A percentile compares a stretch with the other conserved stretches of the same genome.
Conservation (phyloP, 2,113 vertebrate genomes). For the Lagopus muta region DNA sequence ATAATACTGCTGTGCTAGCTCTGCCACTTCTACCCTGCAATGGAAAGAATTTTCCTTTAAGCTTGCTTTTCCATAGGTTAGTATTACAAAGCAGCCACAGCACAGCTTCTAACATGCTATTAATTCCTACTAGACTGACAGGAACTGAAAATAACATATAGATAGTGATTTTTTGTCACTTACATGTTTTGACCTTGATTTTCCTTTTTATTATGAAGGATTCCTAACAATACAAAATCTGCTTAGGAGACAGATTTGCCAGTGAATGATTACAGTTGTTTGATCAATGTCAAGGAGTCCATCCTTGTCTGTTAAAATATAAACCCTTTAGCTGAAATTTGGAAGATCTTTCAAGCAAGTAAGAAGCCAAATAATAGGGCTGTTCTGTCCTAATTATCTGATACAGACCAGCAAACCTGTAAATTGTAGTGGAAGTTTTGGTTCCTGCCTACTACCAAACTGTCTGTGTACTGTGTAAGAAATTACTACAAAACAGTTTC, state of each 20-base stretch:
- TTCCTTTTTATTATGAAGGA: not conserved
- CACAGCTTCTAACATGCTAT: not conserved
- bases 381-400: not conserved
- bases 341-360: not conserved
- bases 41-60: not conserved
- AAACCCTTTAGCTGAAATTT: not conserved
- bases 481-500: not conserved
- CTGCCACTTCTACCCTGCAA: not conserved
- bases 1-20: not conserved
- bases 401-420: not conserved
- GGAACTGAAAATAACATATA: not conserved
- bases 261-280: not conserved
- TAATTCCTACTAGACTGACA: not conserved
- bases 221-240: not conserved
- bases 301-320: not conserved
- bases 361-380: not conserved
- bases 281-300: not conserved
- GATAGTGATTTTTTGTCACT: not conserved
- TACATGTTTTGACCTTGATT: not conserved
- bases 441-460: not conserved
- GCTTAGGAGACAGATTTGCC: not conserved
- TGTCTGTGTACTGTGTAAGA: not conserved
- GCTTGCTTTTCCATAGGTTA: not conserved
- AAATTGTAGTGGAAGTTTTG: not conserved
- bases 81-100: not conserved